Conservation (phyloP, 2,797 vertebrate species). For the Argyrosomus regius region DNA sequence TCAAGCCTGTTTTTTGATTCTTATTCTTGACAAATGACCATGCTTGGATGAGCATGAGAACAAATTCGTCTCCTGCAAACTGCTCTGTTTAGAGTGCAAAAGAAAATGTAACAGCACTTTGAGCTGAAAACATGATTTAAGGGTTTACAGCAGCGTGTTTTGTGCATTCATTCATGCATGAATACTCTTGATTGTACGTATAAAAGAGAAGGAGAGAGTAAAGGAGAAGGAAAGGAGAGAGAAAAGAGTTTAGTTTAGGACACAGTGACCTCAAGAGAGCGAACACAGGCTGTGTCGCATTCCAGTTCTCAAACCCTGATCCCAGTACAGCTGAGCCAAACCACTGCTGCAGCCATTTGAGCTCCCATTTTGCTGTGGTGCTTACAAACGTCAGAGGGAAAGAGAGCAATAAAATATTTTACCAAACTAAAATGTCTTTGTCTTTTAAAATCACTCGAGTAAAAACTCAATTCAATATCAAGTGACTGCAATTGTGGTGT, state of each 20-base stretch:
- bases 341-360: conserved; percentile 42
- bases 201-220: not conserved
- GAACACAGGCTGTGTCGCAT: conserved; percentile 45
- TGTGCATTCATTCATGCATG: conserved; percentile 14
- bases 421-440: conserved; percentile 26
- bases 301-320: conserved; percentile 48
- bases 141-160: conserved; percentile 10
- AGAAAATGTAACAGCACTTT: conserved; percentile 37
- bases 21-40: conserved; percentile 34
- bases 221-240: not conserved
- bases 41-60: conserved; percentile 46
- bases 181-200: not conserved
- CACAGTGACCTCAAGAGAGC: conserved; percentile 65
- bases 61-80: conserved; percentile 39
- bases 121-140: conserved; percentile 46
- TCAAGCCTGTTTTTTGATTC: conserved; percentile 32
- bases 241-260: conserved; percentile 60
- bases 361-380: conserved; percentile 34
- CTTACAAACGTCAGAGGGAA: conserved; percentile 20
- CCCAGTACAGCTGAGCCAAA: conserved; percentile 55
- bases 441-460: conserved; percentile 9
- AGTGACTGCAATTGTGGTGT: not conserved
- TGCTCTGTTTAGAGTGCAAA: conserved; percentile 46
- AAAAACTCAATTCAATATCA: not conserved
- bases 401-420: conserved; percentile 23